Conservation (phyloP, 2,888 invertebrate genomes). For the Gymnosoma rotundatum region DNA sequence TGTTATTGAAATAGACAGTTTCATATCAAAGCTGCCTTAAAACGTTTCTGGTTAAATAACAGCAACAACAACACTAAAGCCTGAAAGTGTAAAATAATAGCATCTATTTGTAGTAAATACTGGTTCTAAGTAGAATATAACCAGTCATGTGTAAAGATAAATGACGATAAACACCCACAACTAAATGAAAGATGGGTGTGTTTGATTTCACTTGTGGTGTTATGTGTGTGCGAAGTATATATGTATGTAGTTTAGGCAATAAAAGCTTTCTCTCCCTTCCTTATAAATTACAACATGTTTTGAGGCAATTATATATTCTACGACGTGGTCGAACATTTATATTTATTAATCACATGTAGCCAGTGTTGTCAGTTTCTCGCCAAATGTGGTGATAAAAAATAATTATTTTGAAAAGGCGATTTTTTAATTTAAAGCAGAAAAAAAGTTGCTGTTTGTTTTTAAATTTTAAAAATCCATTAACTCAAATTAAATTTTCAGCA, state of each 20-base stretch:
- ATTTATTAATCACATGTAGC: constrained; percentile 2
- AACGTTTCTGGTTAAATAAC: constrained; percentile 13
- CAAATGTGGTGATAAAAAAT: no score
- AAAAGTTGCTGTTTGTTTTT: no score
- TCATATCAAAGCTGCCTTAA: constrained; percentile 14
- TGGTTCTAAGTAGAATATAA: constrained; percentile 26
- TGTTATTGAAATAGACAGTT: constrained; percentile 32
- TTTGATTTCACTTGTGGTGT: neutral
- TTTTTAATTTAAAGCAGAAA: no score
- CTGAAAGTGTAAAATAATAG: neutral
- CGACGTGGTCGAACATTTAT: constrained; percentile 18
- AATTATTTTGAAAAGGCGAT: no score
- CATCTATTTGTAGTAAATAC: constrained; percentile 4
- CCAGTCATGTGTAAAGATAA: constrained; percentile 23
- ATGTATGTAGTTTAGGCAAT: constrained; percentile 2
- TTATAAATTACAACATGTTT: constrained; percentile 45
- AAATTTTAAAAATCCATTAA: no score
- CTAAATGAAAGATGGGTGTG: constrained; percentile 8
- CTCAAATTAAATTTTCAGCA: no score
- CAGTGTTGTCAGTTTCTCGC: no score
- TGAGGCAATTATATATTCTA: constrained; percentile 42
- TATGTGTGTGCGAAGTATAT: neutral
- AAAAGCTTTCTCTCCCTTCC: neutral
- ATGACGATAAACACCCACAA: constrained; percentile 37
- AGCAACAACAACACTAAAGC: neutral